Conservation (phyloP, 2,113 vertebrate species). For the Crotalus helleri region DNA sequence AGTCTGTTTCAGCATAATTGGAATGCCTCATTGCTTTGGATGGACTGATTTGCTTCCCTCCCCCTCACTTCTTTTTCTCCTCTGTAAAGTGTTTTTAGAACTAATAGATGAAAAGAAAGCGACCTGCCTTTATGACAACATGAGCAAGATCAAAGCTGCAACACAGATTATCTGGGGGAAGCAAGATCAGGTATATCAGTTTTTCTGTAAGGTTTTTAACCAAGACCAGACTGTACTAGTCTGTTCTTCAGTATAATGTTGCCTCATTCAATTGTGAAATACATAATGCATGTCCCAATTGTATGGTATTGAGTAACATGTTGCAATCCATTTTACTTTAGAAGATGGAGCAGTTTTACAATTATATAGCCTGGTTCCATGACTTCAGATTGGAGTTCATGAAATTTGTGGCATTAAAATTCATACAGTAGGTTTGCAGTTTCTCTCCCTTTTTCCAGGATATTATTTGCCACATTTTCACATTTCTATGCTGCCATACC, state of each 20-base stretch:
- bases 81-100: constrained; percentile 82
- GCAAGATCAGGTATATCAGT: constrained; percentile 83
- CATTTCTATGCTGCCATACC: neutral
- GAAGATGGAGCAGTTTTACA: neutral
- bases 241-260: neutral
- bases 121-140: constrained; percentile 78
- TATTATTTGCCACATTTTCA: neutral
- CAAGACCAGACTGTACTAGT: neutral
- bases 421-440: neutral
- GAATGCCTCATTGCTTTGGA: neutral
- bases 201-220: neutral
- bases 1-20: neutral
- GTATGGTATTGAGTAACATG: neutral
- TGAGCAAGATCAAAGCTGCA: constrained; percentile 82
- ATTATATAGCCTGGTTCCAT: neutral
- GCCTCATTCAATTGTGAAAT: neutral
- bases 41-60: constrained; percentile 12
- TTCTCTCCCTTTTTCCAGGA: neutral
- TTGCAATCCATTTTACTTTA: neutral
- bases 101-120: constrained; percentile 79
- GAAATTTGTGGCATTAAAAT: neutral
- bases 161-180: constrained; percentile 93
- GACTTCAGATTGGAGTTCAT: neutral
- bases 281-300: neutral
- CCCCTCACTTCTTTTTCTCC: constrained; percentile 31